Base-by-base conservation (phyloP, 2,113 vertebrate genomes). In the Hemichromis elongatus region DNA sequence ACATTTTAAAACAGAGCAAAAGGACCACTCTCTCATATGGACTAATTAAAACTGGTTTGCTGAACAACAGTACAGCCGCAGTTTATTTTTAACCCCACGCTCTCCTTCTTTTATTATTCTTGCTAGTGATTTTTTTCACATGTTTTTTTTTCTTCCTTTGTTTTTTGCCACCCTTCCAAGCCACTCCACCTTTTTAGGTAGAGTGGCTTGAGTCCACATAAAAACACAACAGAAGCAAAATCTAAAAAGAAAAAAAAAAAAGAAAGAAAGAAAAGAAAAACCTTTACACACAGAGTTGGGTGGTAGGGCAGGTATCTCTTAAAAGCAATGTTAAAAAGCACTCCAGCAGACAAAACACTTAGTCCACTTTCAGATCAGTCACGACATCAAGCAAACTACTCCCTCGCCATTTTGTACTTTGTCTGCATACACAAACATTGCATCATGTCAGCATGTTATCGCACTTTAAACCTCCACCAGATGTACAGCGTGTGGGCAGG, bases 1-100 rank as follows among this genome's bases (percentile, higher is more conserved):
- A 91, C 92, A 93, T 94, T 95, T 92, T 77, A 88, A 92, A 89
- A 70, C 26, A 4, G 28, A 77, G 42, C 28, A 78, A 82, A 68
- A 86, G 37, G 53, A 83, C 16, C 21, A 13, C 77, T 83, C 77
- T 84, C 82, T 85, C 75, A 61, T 85, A 85, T 52, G 10, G 53
- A 73, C 89, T 85, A 88, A 93, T 90, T 93, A 79, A 91, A 90
- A 86, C 42, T 3, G 61, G 37, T 82, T 82, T 53, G 28, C 35
- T 80, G 70, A 88, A 83, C 75, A 57, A 4, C 54, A 63, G 19
- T 14, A 56, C 68, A 81, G 77, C 50, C 1, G 5, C 52, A 40
- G 10, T 81, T 66, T 77, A 19, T 78, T 59, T 61, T 75, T 40
- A 35, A 35, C 14, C 66, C 18, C 75, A 73, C 54, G 16, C 9